These are phyloP conservation scores for Synergus umbraculus DNA, from an alignment of 2,888 invertebrate genomes.

Conservation along the genomic window DNA sequence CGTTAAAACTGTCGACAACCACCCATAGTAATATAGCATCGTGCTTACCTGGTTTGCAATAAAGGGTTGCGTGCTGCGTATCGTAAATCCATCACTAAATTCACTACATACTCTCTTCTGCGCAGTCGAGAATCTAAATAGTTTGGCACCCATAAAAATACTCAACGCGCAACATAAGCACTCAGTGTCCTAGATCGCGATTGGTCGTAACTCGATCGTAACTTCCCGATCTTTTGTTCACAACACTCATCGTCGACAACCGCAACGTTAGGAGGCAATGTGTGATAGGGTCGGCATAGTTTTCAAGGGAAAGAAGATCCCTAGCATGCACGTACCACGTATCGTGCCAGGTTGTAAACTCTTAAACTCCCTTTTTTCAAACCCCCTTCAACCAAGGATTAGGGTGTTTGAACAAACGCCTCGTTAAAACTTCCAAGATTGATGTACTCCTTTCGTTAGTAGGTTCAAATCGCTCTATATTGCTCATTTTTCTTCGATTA, in stretches of 20 bases:
- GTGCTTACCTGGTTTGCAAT: conserved; percentile 18
- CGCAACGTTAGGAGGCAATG: background rate
- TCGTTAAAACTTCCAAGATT: conserved; percentile 33
- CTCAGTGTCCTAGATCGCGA: conserved; percentile 34
- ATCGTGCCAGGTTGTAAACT: conserved; percentile 35
- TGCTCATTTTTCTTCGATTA: background rate
- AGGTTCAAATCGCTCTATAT: conserved; percentile 10
- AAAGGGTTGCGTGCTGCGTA: conserved; percentile 45
- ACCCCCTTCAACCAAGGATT: background rate
- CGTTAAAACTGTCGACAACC: conserved; percentile 43
- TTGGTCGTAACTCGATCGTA: conserved; percentile 46
- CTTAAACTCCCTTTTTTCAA: conserved; percentile 20
- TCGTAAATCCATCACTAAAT: conserved; percentile 46
- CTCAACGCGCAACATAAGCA: conserved; percentile 39
- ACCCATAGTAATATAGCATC: conserved; percentile 42
- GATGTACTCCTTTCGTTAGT: conserved; percentile 10
- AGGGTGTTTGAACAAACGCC: conserved; percentile 29
- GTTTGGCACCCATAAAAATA: conserved; percentile 42
- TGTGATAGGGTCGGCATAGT: conserved; percentile 20
- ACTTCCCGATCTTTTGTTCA: conserved; percentile 47
- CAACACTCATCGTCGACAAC: conserved; percentile 43
- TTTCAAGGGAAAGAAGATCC: conserved; percentile 14
- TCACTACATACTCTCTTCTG: conserved; percentile 23
- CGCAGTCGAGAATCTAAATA: conserved; percentile 26
- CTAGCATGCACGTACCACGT: conserved; percentile 24